Conservation (phyloP, 2,888 invertebrate species). For the Dolomedes plantarius region DNA sequence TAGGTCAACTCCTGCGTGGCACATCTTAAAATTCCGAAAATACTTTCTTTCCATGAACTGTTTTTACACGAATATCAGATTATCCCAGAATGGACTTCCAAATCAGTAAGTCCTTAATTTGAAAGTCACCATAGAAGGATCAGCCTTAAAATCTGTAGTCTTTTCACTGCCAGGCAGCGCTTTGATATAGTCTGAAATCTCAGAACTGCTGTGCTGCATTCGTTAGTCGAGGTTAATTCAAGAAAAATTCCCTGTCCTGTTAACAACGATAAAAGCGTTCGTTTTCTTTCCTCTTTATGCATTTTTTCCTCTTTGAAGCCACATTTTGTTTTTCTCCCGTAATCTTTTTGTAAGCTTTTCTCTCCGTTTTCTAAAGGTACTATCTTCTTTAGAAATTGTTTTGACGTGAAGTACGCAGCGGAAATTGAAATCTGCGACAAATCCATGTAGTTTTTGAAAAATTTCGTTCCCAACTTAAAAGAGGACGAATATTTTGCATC, state of each 20-base stretch:
- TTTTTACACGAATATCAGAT: conserved; percentile 19
- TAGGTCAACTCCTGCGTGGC: conserved; percentile 3
- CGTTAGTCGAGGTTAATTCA: conserved; percentile 15
- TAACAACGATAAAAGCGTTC: background rate
- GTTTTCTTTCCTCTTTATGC: background rate
- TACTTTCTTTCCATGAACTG: background rate
- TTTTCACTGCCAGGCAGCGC: conserved; percentile 14
- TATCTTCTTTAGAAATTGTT: no score
- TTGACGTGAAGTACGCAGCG: no score
- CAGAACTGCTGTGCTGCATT: conserved; percentile 10
- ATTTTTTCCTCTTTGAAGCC: background rate
- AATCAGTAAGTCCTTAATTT: conserved; percentile 31
- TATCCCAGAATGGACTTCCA: conserved; percentile 23
- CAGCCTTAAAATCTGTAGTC: conserved; percentile 6
- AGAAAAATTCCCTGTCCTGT: background rate
- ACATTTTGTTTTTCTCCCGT: background rate
- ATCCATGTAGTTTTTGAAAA: no score
- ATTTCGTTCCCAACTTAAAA: no score
- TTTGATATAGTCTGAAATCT: conserved; percentile 4
- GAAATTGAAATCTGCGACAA: no score
- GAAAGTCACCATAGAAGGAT: conserved; percentile 7
- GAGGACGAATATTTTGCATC: no score
- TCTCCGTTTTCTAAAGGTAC: background rate
- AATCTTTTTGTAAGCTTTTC: background rate
- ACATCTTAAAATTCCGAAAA: background rate